Evolutionary conservation across 2,797 vertebrate genomes (phyloP), one percentile per base, ranked within the genome.

Genomic region (Notolabrus celidotus): DNA sequence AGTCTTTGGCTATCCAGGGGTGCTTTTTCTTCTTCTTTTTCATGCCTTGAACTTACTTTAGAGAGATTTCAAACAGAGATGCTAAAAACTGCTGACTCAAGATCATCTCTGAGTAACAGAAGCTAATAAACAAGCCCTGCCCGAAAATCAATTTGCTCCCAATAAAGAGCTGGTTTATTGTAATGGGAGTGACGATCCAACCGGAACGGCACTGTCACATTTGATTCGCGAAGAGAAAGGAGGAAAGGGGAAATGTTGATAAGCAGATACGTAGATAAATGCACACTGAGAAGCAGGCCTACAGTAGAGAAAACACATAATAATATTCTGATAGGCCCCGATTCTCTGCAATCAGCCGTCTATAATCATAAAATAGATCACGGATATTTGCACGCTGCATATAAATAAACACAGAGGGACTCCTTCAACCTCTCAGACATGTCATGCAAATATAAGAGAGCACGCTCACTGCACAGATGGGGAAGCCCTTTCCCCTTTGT

Each of bases 101-200:
- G 73, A 84, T 79, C 42, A 55, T 59, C 62, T 83, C 67, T 54
- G 71, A 58, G 75, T 65, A 85, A 65, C 68, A 66, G 78, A 62
- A 77, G 83, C 77, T 83, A 82, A 92, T 88, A 89, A 89, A 89
- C 80, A 85, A 85, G 58, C 74, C 71, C 63, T 62, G 79, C 61
- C 75, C 38, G 20, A 89, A 46, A 89, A 89, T 92, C 83, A 88
- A 89, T 90, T 88, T 90, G 57, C 72, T 79, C 73, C 63, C 66
- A 84, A 83, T 84, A 83, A 87, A 81, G 68, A 78, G 54, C 68
- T 68, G 63, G 57, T 87, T 84, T 79, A 75, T 88, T 85, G 71
- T 82, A 87, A 86, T 86, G 69, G 58, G 55, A 79, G 72, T 56
- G 71, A 76, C 66, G 23, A 86, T 49, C 75, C 74, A 74, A 79